A percentile compares a stretch with the other conserved stretches of the same genome.
Evolutionary conservation across 2,797 vertebrate species (phyloP).

Genomic region (Sebastes kiyomatsui): DNA sequence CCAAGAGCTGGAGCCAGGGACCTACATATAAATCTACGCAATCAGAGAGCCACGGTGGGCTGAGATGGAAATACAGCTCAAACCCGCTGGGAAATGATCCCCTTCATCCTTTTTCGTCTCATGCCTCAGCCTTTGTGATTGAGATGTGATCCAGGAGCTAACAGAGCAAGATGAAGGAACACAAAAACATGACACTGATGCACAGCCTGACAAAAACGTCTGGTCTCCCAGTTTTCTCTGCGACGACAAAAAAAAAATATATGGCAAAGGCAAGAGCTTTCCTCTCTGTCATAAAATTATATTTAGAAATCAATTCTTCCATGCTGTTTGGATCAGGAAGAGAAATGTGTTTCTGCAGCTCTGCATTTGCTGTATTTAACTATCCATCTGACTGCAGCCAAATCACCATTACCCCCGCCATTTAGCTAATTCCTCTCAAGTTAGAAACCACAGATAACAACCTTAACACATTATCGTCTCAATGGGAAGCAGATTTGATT

Average conservation of each 20-base stretch:
- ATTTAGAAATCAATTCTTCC: slow-evolving; percentile 1
- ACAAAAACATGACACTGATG: neutral
- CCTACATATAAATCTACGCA: slow-evolving; percentile 30
- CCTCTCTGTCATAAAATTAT: neutral
- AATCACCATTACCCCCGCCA: neutral
- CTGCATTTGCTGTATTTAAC: neutral
- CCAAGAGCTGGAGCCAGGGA: slow-evolving; percentile 35
- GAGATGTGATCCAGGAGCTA: slow-evolving; percentile 22
- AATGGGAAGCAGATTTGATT: slow-evolving; percentile 39
- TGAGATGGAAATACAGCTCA: slow-evolving; percentile 9
- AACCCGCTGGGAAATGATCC: neutral
- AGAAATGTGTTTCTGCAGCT: slow-evolving; percentile 10
- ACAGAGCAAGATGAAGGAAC: neutral
- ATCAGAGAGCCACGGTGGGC: slow-evolving; percentile 1
- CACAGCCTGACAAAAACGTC: neutral
- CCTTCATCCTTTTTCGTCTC: slow-evolving; percentile 1
- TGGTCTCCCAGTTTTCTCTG: neutral
- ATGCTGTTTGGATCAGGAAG: neutral
- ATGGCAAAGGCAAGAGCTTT: slow-evolving; percentile 2
- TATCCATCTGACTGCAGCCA: slow-evolving; percentile 15
- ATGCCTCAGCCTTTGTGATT: slow-evolving; percentile 7
- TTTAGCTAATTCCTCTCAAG: slow-evolving; percentile 12
- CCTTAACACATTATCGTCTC: slow-evolving; percentile 33
- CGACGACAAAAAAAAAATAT: neutral
- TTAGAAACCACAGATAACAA: slow-evolving; percentile 38